A percentile compares a stretch with the other conserved stretches of the same genome.
phyloP scores from a whole-genome alignment of 2,797 vertebrate species.

The Myoxocephalus aenaeus region DNA sequence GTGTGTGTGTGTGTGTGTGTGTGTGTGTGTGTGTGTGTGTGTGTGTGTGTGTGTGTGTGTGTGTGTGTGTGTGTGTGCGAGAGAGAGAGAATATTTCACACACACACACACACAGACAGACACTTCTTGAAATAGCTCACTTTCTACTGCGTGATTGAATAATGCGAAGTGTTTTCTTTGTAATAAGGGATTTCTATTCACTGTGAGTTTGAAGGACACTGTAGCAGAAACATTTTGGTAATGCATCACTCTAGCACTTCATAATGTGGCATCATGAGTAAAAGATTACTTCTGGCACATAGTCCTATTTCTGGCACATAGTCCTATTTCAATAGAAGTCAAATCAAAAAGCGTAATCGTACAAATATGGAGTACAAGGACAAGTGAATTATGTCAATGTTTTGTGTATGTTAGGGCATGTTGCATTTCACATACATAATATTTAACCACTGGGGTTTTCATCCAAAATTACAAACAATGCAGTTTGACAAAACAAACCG shows the following conservation, averaged over 20 bases:
- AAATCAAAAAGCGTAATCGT: neutral
- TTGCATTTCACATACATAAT: neutral
- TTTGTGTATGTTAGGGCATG: neutral
- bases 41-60: slow-evolving; percentile 13
- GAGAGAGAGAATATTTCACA: slow-evolving; percentile 18
- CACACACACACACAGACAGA: slow-evolving; percentile 25
- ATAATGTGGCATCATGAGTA: slow-evolving; percentile 20
- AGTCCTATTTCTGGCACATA: slow-evolving; percentile 2
- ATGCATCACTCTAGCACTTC: slow-evolving; percentile 26
- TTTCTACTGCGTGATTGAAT: slow-evolving; percentile 63
- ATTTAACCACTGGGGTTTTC: neutral
- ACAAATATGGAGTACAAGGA: slow-evolving; percentile 5
- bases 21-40: slow-evolving; percentile 1
- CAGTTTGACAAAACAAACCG: neutral
- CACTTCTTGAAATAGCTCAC: slow-evolving; percentile 35
- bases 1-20: slow-evolving; percentile 11
- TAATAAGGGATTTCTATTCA: slow-evolving; percentile 56
- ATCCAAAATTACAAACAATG: neutral
- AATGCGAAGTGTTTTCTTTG: slow-evolving; percentile 61
- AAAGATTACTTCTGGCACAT: slow-evolving; percentile 11
- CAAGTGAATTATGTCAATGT: slow-evolving; percentile 10
- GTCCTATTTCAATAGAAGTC: slow-evolving; percentile 7
- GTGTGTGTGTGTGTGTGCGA: neutral
- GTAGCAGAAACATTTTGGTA: slow-evolving; percentile 32
- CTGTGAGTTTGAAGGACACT: slow-evolving; percentile 48